These are phyloP conservation scores for Lobophora halterata DNA, from an alignment of 2,888 invertebrate genomes.

Conservation along the genomic window DNA sequence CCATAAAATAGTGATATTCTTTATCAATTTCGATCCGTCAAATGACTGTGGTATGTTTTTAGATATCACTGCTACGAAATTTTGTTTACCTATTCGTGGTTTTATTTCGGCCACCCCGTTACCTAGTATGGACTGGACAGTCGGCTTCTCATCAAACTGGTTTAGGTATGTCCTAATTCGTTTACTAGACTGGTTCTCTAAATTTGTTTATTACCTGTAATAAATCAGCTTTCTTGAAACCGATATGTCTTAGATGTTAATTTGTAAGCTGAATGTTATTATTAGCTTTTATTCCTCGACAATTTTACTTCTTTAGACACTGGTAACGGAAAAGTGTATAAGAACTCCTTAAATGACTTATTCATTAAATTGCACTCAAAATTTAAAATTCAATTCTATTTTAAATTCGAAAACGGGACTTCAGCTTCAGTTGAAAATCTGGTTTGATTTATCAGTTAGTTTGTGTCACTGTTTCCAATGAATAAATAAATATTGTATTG, in stretches of 20 bases:
- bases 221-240: constrained; percentile 9
- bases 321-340: constrained; percentile 8
- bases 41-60: constrained; percentile 16
- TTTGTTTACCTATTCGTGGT: constrained; percentile 21
- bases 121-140: constrained; percentile 36
- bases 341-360: constrained; percentile 27
- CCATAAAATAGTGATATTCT: constrained; percentile 6
- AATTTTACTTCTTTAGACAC: constrained; percentile 4
- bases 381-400: constrained; percentile 32
- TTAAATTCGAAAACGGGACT: constrained; percentile 39
- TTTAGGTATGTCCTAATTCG: constrained; percentile 39
- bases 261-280: constrained; percentile 2
- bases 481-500: constrained; percentile 44
- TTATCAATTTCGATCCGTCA: constrained; percentile 15
- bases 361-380: constrained; percentile 25
- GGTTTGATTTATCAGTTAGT: constrained; percentile 39
- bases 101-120: constrained; percentile 44
- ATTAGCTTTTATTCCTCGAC: constrained; percentile 9
- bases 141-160: constrained; percentile 35
- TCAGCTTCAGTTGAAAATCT: constrained; percentile 36
- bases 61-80: constrained; percentile 8
- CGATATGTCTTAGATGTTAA: too few species aligned
- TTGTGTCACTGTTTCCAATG: constrained; percentile 43
- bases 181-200: constrained; percentile 22
- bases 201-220: constrained; percentile 15